Evolutionary conservation across 2,113 vertebrate genomes (phyloP).

Genomic region (Toxostoma redivivum): DNA sequence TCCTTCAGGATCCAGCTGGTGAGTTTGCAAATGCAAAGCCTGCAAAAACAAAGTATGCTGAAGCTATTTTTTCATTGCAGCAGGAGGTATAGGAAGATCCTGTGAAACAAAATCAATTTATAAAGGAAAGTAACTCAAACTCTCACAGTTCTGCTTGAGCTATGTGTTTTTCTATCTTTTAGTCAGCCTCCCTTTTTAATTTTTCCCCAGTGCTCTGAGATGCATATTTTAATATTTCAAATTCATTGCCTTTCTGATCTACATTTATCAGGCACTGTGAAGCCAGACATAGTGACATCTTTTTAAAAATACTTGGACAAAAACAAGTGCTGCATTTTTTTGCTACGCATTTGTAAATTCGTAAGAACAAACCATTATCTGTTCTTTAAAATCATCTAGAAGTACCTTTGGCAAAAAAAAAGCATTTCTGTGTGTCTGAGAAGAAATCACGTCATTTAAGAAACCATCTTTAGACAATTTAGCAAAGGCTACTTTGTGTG

Average conservation of each 20-base stretch:
- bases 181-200: not conserved
- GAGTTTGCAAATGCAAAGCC: not conserved
- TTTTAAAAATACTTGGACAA: not conserved
- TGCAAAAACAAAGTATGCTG: not conserved
- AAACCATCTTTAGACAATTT: not conserved
- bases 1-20: not conserved
- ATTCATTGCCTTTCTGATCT: not conserved
- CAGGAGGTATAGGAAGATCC: not conserved
- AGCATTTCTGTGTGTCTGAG: not conserved
- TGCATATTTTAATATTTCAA: not conserved
- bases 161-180: not conserved
- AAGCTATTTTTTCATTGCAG: not conserved
- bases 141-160: not conserved
- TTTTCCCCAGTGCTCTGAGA: not conserved
- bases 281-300: not conserved
- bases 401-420: not conserved
- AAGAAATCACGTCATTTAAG: not conserved
- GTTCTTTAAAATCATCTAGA: not conserved
- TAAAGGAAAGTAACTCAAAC: not conserved
- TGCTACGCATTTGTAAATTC: not conserved
- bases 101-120: not conserved
- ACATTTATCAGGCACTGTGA: not conserved
- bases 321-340: not conserved
- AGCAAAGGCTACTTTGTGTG: not conserved
- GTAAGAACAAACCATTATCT: not conserved